These are phyloP conservation scores for Tinea pellionella DNA, from an alignment of 2,888 invertebrate genomes.

Conservation along the genomic window DNA sequence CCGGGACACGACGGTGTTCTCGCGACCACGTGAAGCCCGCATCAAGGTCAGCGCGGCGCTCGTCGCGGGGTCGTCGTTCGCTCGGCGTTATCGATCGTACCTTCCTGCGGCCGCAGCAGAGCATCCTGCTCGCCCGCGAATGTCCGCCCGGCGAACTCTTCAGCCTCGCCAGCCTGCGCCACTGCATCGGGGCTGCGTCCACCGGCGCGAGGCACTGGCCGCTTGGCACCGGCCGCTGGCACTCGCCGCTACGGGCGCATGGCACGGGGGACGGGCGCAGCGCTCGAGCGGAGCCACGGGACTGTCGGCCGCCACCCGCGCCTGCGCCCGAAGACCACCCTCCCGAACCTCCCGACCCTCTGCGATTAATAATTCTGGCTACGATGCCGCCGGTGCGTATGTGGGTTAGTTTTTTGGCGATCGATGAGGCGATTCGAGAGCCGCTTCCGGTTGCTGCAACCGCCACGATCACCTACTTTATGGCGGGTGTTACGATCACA, in stretches of 20 bases:
- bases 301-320: slow-evolving; percentile 41
- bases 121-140: slow-evolving; percentile 87
- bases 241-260: slow-evolving; percentile 17
- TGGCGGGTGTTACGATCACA: not conserved
- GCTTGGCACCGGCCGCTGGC: slow-evolving; percentile 29
- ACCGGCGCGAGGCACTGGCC: slow-evolving; percentile 46
- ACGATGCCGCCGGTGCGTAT: slow-evolving; percentile 69
- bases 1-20: not conserved
- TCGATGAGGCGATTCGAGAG: slow-evolving; percentile 63
- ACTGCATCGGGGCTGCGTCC: slow-evolving; percentile 82
- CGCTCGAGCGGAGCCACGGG: slow-evolving; percentile 63
- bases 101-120: slow-evolving; percentile 96
- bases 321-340: slow-evolving; percentile 32
- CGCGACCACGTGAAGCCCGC: slow-evolving; percentile 1
- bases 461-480: slow-evolving; percentile 22
- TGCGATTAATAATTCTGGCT: slow-evolving; percentile 64
- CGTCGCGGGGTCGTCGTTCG: slow-evolving; percentile 26
- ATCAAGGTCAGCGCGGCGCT: slow-evolving; percentile 22
- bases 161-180: slow-evolving; percentile 85
- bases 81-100: slow-evolving; percentile 70
- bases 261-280: slow-evolving; percentile 64
- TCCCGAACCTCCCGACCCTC: slow-evolving; percentile 35
- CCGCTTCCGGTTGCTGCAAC: slow-evolving; percentile 44
- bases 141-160: slow-evolving; percentile 75
- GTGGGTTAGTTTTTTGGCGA: slow-evolving; percentile 70